These are phyloP conservation scores for Coelinius sp. DNA, from an alignment of 2,888 invertebrate genomes.

Conservation along the genomic window DNA sequence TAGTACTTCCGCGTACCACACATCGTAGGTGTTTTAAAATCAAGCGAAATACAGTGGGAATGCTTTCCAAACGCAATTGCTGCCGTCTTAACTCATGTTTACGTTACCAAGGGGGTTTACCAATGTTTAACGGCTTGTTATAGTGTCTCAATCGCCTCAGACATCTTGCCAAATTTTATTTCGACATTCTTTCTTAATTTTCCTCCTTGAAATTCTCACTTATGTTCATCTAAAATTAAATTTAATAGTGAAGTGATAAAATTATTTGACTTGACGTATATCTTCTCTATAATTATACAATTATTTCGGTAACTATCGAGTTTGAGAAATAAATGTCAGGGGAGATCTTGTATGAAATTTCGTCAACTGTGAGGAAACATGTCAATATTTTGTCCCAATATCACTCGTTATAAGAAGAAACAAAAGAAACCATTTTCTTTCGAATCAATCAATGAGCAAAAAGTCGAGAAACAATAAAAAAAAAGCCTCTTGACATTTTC, in stretches of 20 bases:
- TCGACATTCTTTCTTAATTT: conserved; percentile 9
- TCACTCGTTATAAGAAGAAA: not conserved
- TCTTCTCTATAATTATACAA: not conserved
- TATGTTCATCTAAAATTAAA: not conserved
- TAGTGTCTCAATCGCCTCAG: conserved; percentile 62
- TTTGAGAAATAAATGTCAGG: not conserved
- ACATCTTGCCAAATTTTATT: conserved; percentile 61
- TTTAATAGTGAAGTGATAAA: not conserved
- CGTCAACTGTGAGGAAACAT: no score
- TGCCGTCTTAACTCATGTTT: conserved; percentile 35
- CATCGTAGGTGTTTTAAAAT: conserved; percentile 12
- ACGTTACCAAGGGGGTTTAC: conserved; percentile 48
- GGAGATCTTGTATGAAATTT: not conserved
- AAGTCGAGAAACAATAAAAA: not conserved
- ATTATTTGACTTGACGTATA: not conserved
- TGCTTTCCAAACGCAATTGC: conserved; percentile 48
- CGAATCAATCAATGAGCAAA: not conserved
- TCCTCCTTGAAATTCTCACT: not conserved
- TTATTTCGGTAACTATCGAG: not conserved
- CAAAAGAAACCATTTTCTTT: not conserved
- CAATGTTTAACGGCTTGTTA: conserved; percentile 52
- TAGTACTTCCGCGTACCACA: conserved; percentile 13
- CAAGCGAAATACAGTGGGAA: conserved; percentile 32
- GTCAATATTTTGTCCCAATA: not conserved
- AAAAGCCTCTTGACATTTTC: not conserved